These are phyloP conservation scores for Agrotis clavis DNA, from an alignment of 2,888 invertebrate species.

Conservation along the genomic window DNA sequence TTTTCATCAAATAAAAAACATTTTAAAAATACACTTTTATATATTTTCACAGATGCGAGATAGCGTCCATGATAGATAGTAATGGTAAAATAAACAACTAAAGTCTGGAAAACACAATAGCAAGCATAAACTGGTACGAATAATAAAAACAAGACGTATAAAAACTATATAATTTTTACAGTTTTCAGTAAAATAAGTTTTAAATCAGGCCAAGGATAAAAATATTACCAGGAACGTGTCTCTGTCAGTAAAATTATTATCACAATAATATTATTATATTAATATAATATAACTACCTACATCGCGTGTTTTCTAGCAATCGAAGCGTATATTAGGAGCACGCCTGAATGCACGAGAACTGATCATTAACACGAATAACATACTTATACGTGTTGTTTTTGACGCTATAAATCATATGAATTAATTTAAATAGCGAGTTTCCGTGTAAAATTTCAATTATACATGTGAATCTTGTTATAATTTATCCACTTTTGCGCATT, in stretches of 20 bases:
- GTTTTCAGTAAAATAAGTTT: background rate
- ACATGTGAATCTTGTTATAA: background rate
- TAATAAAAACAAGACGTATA: background rate
- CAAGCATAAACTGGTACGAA: background rate
- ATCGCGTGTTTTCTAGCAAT: conserved; percentile 39
- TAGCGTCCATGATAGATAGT: too few species aligned
- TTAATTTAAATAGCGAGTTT: background rate
- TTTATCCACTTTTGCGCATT: background rate
- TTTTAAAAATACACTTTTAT: too few species aligned
- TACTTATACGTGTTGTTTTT: background rate
- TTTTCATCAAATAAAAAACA: too few species aligned
- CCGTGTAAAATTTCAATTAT: background rate
- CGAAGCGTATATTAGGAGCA: background rate
- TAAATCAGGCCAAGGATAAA: conserved; percentile 16
- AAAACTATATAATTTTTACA: background rate
- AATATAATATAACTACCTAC: background rate
- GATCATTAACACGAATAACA: conserved; percentile 41
- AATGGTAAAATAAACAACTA: too few species aligned
- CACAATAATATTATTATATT: background rate
- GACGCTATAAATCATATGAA: conserved; percentile 1
- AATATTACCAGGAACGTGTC: conserved; percentile 8
- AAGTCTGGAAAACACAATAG: too few species aligned
- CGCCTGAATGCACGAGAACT: conserved; percentile 38
- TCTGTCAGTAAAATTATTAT: conserved; percentile 1
- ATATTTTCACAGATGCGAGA: too few species aligned